Percentiles rank a stretch among this genome's conserved stretches.
These are phyloP conservation scores for Oscheius sp. DNA, from an alignment of 2,888 invertebrate species.

Conservation along the genomic window DNA sequence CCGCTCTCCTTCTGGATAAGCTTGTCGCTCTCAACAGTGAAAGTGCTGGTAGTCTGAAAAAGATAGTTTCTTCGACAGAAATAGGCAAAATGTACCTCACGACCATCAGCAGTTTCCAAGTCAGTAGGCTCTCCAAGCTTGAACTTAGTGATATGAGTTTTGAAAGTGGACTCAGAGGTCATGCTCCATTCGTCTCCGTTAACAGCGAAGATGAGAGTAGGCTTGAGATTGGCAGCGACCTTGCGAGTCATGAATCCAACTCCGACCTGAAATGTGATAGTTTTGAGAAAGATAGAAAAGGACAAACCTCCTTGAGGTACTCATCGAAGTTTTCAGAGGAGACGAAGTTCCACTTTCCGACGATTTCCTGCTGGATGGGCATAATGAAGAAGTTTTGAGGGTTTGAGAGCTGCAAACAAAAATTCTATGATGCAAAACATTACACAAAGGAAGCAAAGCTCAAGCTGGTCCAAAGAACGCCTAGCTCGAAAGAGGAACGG, in stretches of 20 bases:
- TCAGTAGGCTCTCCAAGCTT: conserved; percentile 61
- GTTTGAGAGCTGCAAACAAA: no score
- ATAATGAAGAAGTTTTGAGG: no score
- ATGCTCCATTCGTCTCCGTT: conserved; percentile 66
- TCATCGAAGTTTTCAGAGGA: conserved; percentile 66
- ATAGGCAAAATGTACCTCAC: conserved; percentile 49
- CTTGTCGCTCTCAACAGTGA: conserved; percentile 60
- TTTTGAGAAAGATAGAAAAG: background rate
- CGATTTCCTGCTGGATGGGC: conserved; percentile 50
- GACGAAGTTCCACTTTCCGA: conserved; percentile 68
- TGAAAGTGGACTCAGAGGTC: conserved; percentile 66
- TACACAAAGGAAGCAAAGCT: background rate
- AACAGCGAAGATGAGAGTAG: conserved; percentile 58
- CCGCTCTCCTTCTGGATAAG: conserved; percentile 62
- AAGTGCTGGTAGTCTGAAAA: conserved; percentile 52
- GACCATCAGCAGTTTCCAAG: conserved; percentile 67
- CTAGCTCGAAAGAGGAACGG: background rate
- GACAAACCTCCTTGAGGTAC: conserved; percentile 61
- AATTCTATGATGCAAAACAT: background rate
- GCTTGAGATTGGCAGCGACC: conserved; percentile 64
- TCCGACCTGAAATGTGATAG: conserved; percentile 38
- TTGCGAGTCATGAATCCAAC: conserved; percentile 65
- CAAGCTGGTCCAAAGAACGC: no score
- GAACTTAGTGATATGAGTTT: conserved; percentile 62
- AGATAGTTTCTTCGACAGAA: background rate